phyloP scores from a whole-genome alignment of 2,888 invertebrate genomes.

The Alsophila aescularia region DNA sequence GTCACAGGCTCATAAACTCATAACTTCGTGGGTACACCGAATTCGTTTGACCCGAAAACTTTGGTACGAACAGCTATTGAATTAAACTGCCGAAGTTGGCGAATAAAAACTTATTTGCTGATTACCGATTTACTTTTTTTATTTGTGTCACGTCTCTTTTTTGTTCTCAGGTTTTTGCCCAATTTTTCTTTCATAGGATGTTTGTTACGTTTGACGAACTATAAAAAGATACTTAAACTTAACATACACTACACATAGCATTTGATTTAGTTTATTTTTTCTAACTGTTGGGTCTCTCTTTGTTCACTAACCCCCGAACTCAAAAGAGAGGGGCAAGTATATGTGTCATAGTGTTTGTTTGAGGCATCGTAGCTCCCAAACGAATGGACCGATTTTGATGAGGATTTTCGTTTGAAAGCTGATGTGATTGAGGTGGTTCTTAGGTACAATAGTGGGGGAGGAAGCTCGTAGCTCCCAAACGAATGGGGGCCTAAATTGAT shows the following conservation, averaged over 20 bases:
- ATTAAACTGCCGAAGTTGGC: conserved; percentile 11
- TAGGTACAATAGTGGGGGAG: no score
- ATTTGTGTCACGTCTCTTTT: conserved; percentile 10
- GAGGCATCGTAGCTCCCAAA: no score
- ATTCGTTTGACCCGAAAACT: conserved; percentile 23
- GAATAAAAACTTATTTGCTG: conserved; percentile 19
- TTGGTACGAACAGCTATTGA: conserved; percentile 10
- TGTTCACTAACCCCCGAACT: no score
- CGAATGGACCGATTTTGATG: no score
- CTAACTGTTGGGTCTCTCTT: no score
- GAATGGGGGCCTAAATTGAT: no score
- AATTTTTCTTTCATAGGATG: conserved; percentile 4
- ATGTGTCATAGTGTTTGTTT: no score
- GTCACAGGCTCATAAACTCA: conserved; percentile 5
- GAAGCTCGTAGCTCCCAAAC: no score
- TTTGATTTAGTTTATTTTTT: no score
- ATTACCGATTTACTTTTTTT: conserved; percentile 2
- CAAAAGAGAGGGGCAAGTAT: no score
- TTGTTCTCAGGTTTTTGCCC: background rate
- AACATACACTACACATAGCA: background rate
- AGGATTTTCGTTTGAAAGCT: no score
- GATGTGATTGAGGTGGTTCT: no score
- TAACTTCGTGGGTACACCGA: conserved; percentile 11
- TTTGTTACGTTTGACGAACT: background rate
- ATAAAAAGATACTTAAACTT: background rate